Base-by-base conservation (phyloP, 2,888 invertebrate species). In the Podotricha telesiphe region DNA sequence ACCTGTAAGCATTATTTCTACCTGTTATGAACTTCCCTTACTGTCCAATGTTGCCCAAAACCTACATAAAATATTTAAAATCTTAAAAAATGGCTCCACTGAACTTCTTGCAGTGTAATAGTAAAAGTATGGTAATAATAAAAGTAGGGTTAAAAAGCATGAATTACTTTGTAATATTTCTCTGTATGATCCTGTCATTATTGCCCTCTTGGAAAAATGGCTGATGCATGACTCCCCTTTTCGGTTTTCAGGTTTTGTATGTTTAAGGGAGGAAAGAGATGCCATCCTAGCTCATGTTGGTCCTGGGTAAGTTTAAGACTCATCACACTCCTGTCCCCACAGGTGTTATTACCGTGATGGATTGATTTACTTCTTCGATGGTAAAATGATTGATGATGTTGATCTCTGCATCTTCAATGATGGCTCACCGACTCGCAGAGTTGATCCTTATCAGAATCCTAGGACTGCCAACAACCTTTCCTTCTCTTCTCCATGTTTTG, bases 401-500 rank as follows among this genome's bases (percentile, higher is more conserved):
- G 67, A 68, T 17, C 37, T 68, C 3, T 68, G 68, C 15, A 47
- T 74, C 10, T 51, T 74, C 37, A 37, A 37, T 37, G 37, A 37
- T 37, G 10, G 6, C 10, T 37, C 37, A 8, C 37, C 10, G 37
- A 37, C 37, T 8, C 61, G 73, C 2, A 66, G 70, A 42, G 62
- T 58, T 2, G 20, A 19, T 20, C 73, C 70, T 15, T 11, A 19
- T 22, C 65, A 70, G 45, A 68, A 69, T n/a, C 67, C 64, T 0
- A 64, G 34, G 28, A 56, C 50, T 55, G 19, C 53, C 17, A 20
- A 48, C 1, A 28, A 65, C 1, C 8, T 28, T 2, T 22, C 64
- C 10, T n/a, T 65, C 20, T 19, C 28, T n/a, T 42, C 65, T 65
- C 20, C 71, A 76, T 68, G 70, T 73, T 8, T 20, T 74, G 13